A percentile compares a stretch with the other conserved stretches of the same genome.
These are phyloP conservation scores for Alces alces DNA, from an alignment of 2,113 vertebrate species.

Conservation along the genomic window DNA sequence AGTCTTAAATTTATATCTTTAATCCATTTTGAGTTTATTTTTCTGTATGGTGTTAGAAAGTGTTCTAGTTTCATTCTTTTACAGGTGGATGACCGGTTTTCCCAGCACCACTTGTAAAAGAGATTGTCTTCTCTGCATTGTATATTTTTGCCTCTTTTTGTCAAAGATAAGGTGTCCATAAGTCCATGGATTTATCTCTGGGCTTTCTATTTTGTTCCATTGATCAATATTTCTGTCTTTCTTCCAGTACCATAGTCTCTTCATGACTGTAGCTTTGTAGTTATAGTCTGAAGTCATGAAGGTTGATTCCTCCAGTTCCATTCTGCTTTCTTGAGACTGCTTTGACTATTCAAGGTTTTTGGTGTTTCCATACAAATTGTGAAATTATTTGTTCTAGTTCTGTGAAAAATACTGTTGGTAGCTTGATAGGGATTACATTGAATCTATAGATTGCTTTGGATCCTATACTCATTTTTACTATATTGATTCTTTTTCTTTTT, in stretches of 20 bases:
- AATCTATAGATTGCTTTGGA: not conserved
- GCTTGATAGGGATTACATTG: not conserved
- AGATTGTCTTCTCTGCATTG: not conserved
- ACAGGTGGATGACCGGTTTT: not conserved
- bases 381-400: not conserved
- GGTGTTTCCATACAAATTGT: not conserved
- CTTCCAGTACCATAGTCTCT: not conserved
- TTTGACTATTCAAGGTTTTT: not conserved
- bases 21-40: not conserved
- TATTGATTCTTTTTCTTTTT: not conserved
- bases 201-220: not conserved
- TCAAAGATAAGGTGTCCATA: not conserved
- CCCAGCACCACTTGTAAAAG: not conserved
- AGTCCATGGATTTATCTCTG: not conserved
- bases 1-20: not conserved
- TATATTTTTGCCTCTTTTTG: not conserved
- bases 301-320: not conserved
- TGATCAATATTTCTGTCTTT: not conserved
- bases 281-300: not conserved
- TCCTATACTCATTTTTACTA: not conserved
- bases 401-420: not conserved
- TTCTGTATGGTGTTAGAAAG: not conserved
- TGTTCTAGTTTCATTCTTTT: not conserved
- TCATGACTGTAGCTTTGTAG: not conserved
- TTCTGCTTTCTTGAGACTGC: not conserved